A percentile compares a stretch with the other conserved stretches of the same genome.
These are phyloP conservation scores for Myathropa florea DNA, from an alignment of 2,888 invertebrate species.

Conservation along the genomic window DNA sequence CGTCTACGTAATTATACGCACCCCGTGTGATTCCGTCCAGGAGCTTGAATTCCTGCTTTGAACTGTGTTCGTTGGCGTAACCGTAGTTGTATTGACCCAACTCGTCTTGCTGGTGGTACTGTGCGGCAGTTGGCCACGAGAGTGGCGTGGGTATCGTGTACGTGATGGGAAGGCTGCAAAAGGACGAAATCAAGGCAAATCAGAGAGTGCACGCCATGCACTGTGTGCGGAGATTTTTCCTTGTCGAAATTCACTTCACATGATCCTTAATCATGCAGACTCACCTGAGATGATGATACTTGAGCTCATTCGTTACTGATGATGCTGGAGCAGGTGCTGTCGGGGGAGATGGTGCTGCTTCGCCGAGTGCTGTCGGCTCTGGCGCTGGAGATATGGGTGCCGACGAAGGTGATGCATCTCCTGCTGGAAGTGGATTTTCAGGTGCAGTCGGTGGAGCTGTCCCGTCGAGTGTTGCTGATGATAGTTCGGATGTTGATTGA, in stretches of 20 bases:
- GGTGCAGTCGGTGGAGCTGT: neutral
- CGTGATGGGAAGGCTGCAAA: slow-evolving; percentile 46
- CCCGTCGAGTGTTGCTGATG: slow-evolving; percentile 21
- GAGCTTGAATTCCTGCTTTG: slow-evolving; percentile 82
- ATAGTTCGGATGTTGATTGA: slow-evolving; percentile 40
- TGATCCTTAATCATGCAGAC: slow-evolving; percentile 48
- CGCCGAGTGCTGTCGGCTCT: neutral
- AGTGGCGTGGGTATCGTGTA: slow-evolving; percentile 57
- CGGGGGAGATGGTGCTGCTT: neutral
- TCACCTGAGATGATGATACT: slow-evolving; percentile 46
- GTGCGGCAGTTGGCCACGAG: slow-evolving; percentile 75
- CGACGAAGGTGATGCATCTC: neutral
- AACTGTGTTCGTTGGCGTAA: slow-evolving; percentile 82
- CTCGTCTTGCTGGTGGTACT: slow-evolving; percentile 82
- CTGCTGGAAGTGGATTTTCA: neutral
- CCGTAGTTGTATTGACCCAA: slow-evolving; percentile 83
- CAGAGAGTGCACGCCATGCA: neutral
- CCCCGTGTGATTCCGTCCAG: slow-evolving; percentile 82
- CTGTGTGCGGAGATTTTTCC: slow-evolving; percentile 12
- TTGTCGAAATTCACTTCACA: slow-evolving; percentile 35
- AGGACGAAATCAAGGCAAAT: slow-evolving; percentile 19
- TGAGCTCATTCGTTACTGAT: slow-evolving; percentile 29
- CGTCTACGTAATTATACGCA: slow-evolving; percentile 82
- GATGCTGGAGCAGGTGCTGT: neutral
- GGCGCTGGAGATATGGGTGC: neutral